Conservation (phyloP, 2,888 invertebrate genomes). For the Apoda limacodes region DNA sequence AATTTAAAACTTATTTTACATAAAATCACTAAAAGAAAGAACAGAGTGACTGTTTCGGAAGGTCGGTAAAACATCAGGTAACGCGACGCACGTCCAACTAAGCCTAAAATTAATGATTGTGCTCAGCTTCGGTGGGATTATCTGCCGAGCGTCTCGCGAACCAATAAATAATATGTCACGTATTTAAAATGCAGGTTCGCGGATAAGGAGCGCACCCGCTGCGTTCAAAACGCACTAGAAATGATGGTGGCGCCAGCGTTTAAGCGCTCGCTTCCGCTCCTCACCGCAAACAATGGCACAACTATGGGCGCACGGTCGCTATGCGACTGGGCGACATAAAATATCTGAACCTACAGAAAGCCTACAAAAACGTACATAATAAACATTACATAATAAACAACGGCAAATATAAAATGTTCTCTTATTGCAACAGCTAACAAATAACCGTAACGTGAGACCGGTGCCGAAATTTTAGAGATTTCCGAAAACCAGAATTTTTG, state of each 20-base stretch:
- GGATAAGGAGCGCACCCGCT: slow-evolving; percentile 14
- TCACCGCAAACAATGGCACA: slow-evolving; percentile 46
- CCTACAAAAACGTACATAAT: slow-evolving; percentile 30
- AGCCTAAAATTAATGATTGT: slow-evolving; percentile 46
- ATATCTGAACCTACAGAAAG: slow-evolving; percentile 36
- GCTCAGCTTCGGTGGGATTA: slow-evolving; percentile 61
- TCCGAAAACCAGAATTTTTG: slow-evolving; percentile 10
- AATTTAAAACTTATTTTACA: no score
- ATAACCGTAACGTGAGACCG: slow-evolving; percentile 45
- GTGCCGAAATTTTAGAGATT: slow-evolving; percentile 1
- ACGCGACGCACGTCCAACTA: slow-evolving; percentile 53
- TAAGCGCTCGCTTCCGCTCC: slow-evolving; percentile 18
- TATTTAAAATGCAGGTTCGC: slow-evolving; percentile 39
- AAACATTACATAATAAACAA: slow-evolving; percentile 49
- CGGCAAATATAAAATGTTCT: slow-evolving; percentile 55
- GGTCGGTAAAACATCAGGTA: slow-evolving; percentile 47
- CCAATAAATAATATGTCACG: slow-evolving; percentile 55
- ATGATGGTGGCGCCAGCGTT: slow-evolving; percentile 2
- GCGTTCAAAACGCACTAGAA: slow-evolving; percentile 1
- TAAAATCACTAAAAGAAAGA: not conserved
- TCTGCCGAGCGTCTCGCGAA: slow-evolving; percentile 47
- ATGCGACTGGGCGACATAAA: slow-evolving; percentile 43
- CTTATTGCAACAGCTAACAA: slow-evolving; percentile 57
- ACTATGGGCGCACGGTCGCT: slow-evolving; percentile 40
- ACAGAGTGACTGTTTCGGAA: slow-evolving; percentile 28